Conservation (phyloP, 92 coral and sea anemone species). For the Muricea muricata region DNA sequence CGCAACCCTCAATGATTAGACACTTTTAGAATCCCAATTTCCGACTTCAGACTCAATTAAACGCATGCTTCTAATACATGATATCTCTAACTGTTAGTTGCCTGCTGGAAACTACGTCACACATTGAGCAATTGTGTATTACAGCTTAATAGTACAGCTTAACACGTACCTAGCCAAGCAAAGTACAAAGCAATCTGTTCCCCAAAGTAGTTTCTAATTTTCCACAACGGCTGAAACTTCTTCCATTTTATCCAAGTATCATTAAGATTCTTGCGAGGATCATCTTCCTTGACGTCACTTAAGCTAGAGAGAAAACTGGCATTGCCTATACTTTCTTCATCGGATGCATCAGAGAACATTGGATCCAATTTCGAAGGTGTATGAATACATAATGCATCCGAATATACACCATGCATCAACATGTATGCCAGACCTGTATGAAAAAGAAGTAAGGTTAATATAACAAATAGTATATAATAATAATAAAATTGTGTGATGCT, state of each 20-base stretch:
- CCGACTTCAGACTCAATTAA: too few species aligned
- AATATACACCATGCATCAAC: constrained; percentile 86
- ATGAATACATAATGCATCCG: constrained; percentile 85
- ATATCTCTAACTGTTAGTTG: too few species aligned
- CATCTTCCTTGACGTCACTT: constrained; percentile 76
- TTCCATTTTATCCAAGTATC: constrained; percentile 85
- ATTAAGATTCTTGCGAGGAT: constrained; percentile 81
- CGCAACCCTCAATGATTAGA: too few species aligned
- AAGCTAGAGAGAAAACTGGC: constrained; percentile 49
- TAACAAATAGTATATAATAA: too few species aligned
- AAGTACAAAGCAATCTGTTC: constrained; percentile 94
- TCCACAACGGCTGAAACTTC: constrained; percentile 95
- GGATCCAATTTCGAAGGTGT: constrained; percentile 77
- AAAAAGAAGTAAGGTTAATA: background rate
- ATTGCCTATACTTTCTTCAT: constrained; percentile 50
- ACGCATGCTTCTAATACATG: too few species aligned
- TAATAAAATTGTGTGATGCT: too few species aligned
- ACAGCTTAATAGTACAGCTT: too few species aligned
- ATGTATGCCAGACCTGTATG: constrained; percentile 82
- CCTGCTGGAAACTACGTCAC: too few species aligned
- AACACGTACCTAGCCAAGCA: constrained; percentile 97
- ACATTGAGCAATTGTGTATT: too few species aligned
- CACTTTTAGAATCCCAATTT: too few species aligned
- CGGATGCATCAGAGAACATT: constrained; percentile 67
- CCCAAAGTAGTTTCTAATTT: constrained; percentile 94